A percentile compares a stretch with the other conserved stretches of the same genome.
Evolutionary conservation across 2,113 vertebrate species (phyloP).

Genomic region (Prionailurus viverrinus): DNA sequence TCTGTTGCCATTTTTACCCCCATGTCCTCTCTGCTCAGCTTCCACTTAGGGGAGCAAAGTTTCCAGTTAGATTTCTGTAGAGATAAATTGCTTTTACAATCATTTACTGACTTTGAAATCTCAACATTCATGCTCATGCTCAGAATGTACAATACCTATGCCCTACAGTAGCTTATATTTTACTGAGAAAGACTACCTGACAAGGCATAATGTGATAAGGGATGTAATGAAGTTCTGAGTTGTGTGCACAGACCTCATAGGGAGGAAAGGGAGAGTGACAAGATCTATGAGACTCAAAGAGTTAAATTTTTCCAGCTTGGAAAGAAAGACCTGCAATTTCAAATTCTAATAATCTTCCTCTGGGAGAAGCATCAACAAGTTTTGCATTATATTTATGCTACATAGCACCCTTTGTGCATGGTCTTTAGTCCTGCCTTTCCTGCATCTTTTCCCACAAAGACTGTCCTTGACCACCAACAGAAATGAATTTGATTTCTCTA

Average conservation of each 20-base stretch:
- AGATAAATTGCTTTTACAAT: background rate
- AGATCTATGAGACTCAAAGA: background rate
- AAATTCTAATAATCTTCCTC: background rate
- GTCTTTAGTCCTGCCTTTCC: conserved; percentile 56
- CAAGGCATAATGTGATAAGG: background rate
- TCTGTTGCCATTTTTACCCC: background rate
- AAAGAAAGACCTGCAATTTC: conserved; percentile 17
- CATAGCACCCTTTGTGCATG: conserved; percentile 27
- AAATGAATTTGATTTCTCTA: conserved; percentile 89
- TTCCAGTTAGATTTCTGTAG: background rate
- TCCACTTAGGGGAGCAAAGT: background rate
- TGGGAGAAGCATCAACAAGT: background rate
- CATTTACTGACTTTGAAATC: background rate
- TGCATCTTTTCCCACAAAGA: conserved; percentile 69
- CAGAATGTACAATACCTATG: background rate
- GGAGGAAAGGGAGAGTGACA: background rate
- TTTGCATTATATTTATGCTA: background rate
- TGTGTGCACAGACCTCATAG: background rate
- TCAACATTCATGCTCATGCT: background rate
- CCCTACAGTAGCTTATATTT: background rate
- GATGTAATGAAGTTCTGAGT: background rate
- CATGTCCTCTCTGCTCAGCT: background rate
- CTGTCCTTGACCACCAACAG: conserved; percentile 86
- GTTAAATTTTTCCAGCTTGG: conserved; percentile 4
- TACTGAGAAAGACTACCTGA: background rate